Percentiles rank a stretch among this genome's conserved stretches.
phyloP scores from a whole-genome alignment of 1,140 invertebrate species.

The Drosophila melanica region DNA sequence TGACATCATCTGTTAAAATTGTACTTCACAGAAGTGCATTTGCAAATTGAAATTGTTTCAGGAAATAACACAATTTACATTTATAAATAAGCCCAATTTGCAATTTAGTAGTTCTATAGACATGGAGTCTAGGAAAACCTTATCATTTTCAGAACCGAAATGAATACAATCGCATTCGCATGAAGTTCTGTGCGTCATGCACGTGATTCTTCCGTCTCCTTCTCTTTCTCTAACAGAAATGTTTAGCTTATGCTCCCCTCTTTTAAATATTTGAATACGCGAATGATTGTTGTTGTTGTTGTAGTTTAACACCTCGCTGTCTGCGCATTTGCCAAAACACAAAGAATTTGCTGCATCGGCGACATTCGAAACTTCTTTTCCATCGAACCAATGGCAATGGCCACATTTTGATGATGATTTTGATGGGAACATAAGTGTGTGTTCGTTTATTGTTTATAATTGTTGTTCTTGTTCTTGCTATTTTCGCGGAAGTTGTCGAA shows the following conservation, averaged over 20 bases:
- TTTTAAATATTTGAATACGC: slow-evolving; percentile 2
- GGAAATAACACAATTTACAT: background rate
- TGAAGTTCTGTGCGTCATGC: slow-evolving; percentile 58
- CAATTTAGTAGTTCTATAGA: background rate
- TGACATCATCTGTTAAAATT: slow-evolving; percentile 35
- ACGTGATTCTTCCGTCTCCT: slow-evolving; percentile 50
- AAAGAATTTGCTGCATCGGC: slow-evolving; percentile 57
- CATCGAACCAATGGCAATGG: slow-evolving; percentile 36
- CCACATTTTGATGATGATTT: slow-evolving; percentile 31
- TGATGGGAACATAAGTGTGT: slow-evolving; percentile 19
- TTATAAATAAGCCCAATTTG: background rate
- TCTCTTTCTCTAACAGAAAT: background rate
- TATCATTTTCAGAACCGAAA: slow-evolving; percentile 38
- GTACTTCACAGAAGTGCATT: background rate
- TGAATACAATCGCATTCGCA: slow-evolving; percentile 12
- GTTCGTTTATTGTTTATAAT: slow-evolving; percentile 56
- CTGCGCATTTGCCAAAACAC: slow-evolving; percentile 29
- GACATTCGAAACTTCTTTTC: slow-evolving; percentile 50
- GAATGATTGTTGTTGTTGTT: slow-evolving; percentile 22
- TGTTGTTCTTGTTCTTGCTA: slow-evolving; percentile 27
- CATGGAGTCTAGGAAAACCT: background rate
- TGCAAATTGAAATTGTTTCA: background rate
- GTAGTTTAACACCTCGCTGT: slow-evolving; percentile 46
- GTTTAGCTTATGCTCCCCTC: slow-evolving; percentile 44
- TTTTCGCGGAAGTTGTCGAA: slow-evolving; percentile 58